Base-by-base conservation (phyloP, 2,888 invertebrate species). In the Zonitis immaculata region DNA sequence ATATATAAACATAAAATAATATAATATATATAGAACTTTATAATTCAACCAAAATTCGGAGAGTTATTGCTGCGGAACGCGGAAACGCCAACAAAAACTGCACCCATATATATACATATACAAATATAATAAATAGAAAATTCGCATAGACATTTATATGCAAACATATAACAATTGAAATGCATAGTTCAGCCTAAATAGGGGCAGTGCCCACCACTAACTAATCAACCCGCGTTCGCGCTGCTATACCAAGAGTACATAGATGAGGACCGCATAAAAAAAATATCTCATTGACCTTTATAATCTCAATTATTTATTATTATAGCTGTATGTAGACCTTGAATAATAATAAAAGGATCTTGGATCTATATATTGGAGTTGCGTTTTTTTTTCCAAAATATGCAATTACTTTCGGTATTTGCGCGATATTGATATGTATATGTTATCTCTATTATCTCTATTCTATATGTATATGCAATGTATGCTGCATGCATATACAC, bases 41-140 rank as follows among this genome's bases (percentile, higher is more conserved):
- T n/a, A 52, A 52, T 47, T 32, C 44, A 43, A 11, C 39, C 39
- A 22, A 46, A 20, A 20, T 39, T 39, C 39, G n/a, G 39, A 39
- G 39, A 39, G 16, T 39, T 39, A 39, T 39, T 39, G 39, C 39
- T 39, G 39, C 39, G 39, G 39, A 39, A 39, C 39, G 11, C 18
- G 39, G 39, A 39, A 62, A 61, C 53, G 50, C 51, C 47, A 51
- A 26, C 51, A 48, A 51, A 54, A 44, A 51, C 47, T 44, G 22
- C 44, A 56, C 47, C 14, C 12, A 45, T 42, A 46, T 35, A 56
- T 28, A 32, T 12, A 32, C 32, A 32, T 12, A 32, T 8, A 32
- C 7, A 16, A 1, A 39, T 16, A 39, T 3, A 20, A 11, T 6
- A 20, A 2, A 39, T 39, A 20, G 11, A 39, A 20, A 39, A 20